Base-by-base conservation (phyloP, 2,888 invertebrate genomes). In the Watsonalla cultraria region DNA sequence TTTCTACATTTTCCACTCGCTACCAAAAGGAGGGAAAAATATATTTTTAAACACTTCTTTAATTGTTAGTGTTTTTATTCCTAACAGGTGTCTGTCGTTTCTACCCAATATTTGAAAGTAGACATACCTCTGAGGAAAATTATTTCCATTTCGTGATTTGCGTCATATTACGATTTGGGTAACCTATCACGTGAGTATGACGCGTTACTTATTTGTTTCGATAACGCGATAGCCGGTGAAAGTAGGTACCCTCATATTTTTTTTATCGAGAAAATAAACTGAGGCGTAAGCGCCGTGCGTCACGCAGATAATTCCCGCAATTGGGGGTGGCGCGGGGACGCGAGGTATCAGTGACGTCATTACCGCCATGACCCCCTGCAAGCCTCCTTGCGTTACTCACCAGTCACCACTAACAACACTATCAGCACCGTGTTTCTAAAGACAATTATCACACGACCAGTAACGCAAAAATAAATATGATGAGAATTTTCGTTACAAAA, bases 251-350 rank as follows among this genome's bases (percentile, higher is more conserved):
- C 52, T 56, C 60, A 60, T 58, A 53, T 56, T 51, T 62, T 64
- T 61, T 66, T 72, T 73, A 74, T 71, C 70, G 65, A 61, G 68
- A 67, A 71, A 72, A 73, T 68, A 72, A 71, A 73, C 63, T 71
- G 68, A 66, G 64, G 62, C 69, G 70, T 72, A 72, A 72, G 60
- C 63, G 65, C 56, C 62, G 76, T 84, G 85, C 86, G 86, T 86
- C 86, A 85, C 66, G 54, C 59, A 59, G 62, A 75, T 78, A 77
- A 77, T 78, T 76, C 74, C 70, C 65, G 64, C 62, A 59, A 61
- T 54, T 60, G 61, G 62, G 59, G 66, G 64, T 63, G 52, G 51
- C 49, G 58, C 52, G 48, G 57, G 56, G 57, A 53, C 58, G 52
- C 42, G 51, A 50, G 64, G 65, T 60, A 55, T 54, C 54, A 54